These are phyloP conservation scores for Rhingia rostrata DNA, from an alignment of 2,888 invertebrate species.

Conservation along the genomic window DNA sequence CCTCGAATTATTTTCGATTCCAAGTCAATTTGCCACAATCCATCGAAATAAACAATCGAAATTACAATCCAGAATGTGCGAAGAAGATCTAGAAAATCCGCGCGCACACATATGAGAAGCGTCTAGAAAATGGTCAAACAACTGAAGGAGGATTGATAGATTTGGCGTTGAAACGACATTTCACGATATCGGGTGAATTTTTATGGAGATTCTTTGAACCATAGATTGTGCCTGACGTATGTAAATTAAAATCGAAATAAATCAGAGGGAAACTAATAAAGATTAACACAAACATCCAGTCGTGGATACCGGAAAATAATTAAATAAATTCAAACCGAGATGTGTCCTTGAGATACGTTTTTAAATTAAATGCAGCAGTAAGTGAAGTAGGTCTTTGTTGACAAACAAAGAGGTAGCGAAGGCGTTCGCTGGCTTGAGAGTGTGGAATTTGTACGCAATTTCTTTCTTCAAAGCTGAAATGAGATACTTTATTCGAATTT, in stretches of 20 bases:
- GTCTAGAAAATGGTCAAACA: background rate
- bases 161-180: conserved; percentile 44
- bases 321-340: background rate
- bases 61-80: conserved; percentile 28
- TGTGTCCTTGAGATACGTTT: conserved; percentile 10
- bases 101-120: background rate
- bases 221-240: conserved; percentile 1
- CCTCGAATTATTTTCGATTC: conserved; percentile 17
- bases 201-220: conserved; percentile 17
- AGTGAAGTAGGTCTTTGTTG: background rate
- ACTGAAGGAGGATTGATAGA: conserved; percentile 23
- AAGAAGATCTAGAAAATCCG: background rate
- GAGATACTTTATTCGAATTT: background rate
- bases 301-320: background rate
- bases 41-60: conserved; percentile 31
- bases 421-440: background rate
- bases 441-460: background rate
- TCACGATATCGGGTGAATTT: conserved; percentile 6
- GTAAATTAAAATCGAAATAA: conserved; percentile 2
- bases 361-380: conserved; percentile 1
- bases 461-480: background rate
- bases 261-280: conserved; percentile 18
- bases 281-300: conserved; percentile 11
- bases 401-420: background rate
- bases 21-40: conserved; percentile 33